Evolutionary conservation across 2,888 invertebrate species (phyloP).

Genomic region (Microchrysa polita): DNA sequence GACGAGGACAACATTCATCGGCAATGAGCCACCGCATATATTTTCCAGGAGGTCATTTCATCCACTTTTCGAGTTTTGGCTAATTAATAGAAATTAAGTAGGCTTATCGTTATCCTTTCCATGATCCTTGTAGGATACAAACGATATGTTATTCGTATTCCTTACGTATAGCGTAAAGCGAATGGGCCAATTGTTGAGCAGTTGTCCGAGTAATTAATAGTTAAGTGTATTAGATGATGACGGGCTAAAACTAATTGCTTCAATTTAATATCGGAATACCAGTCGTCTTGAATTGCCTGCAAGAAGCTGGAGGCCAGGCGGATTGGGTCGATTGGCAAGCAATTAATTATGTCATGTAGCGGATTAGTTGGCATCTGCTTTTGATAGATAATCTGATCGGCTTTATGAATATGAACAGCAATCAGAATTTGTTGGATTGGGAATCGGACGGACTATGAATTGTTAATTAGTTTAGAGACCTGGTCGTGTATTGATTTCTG

Average conservation of each 20-base stretch:
- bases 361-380: neutral
- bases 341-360: neutral
- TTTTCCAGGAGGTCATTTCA: constrained; percentile 20
- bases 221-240: constrained; percentile 8
- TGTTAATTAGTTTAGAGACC: too few species aligned
- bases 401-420: too few species aligned
- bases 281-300: neutral
- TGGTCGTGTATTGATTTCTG: too few species aligned
- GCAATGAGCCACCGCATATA: neutral
- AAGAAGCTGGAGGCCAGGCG: neutral
- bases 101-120: constrained; percentile 32
- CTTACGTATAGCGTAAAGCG: too few species aligned
- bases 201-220: constrained; percentile 17
- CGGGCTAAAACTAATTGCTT: constrained; percentile 2
- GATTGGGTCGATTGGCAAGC: neutral
- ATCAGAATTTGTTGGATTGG: too few species aligned
- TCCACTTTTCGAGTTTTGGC: constrained; percentile 33
- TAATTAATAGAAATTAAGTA: constrained; percentile 36
- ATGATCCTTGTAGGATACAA: neutral
- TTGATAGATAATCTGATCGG: too few species aligned
- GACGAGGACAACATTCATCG: neutral
- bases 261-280: neutral
- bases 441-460: too few species aligned
- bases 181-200: constrained; percentile 4
- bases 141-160: too few species aligned